Base-by-base conservation (phyloP, 1,140 invertebrate species). In the Zaprionus vittiger region DNA sequence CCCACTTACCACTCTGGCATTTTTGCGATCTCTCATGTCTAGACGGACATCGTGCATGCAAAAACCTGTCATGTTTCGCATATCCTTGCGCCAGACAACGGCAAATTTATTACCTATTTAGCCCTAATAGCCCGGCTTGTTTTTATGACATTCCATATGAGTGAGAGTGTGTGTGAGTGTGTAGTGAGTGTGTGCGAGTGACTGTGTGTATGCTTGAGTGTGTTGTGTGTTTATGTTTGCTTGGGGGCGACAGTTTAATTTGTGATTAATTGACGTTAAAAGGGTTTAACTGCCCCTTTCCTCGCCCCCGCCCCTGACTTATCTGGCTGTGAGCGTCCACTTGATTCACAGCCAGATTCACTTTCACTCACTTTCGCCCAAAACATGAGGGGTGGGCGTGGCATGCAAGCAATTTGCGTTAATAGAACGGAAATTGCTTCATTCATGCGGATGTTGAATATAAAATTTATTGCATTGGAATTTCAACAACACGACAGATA, bases 191-290 rank as follows among this genome's bases (percentile, higher is more conserved):
- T 31, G 4, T 31, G 44, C 49, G 15, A 63, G 31, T 44, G 11
- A 37, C 11, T 37, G 5, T 38, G 3, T 17, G 44, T 52, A 12
- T 24, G 37, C 26, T 4, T 49, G 62, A 65, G 65, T 65, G 47
- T 80, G 63, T 61, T 15, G 12, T 59, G 38, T 31, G 63, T 73
- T 28, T 73, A 62, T 37, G 34, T 65, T 28, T 72, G 56, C 37
- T 67, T 77, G 79, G 61, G 77, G 73, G 62, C 73, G 72, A 80
- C 76, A 81, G 85, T 82, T 90, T 90, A 90, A 90, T 90, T 90
- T 90, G 85, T 82, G 86, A 90, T 90, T 90, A 90, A 90, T 90
- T 90, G 85, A 90, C 85, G 86, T 90, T 90, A 90, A 90, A 90
- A 90, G 85, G 86, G 85, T 90, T 90, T 83, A 82, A 82, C 82